These are phyloP conservation scores for Capitella teleta DNA, from an alignment of 1,140 invertebrate genomes.

Conservation along the genomic window DNA sequence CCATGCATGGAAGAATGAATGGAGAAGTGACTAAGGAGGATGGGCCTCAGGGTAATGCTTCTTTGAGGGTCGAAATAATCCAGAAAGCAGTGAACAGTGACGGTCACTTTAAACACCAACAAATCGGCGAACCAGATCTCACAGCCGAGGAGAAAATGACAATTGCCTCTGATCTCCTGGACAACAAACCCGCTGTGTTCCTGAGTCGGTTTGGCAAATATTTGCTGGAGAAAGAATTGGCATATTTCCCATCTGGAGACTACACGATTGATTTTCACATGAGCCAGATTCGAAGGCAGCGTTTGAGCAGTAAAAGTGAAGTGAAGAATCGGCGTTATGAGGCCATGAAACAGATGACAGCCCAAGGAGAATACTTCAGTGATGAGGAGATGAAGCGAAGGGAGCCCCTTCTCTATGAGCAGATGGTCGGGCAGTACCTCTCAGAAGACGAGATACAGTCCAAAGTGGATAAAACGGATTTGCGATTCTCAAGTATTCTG, in stretches of 20 bases:
- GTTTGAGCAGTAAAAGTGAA: slow-evolving; percentile 41
- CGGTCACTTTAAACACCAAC: slow-evolving; percentile 61
- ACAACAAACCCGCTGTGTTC: slow-evolving; percentile 56
- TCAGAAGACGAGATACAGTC: slow-evolving; percentile 58
- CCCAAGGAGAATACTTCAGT: slow-evolving; percentile 68
- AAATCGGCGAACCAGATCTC: slow-evolving; percentile 62
- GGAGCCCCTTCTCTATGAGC: slow-evolving; percentile 77
- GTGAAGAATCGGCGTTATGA: slow-evolving; percentile 70
- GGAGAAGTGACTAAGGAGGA: too few relatives aligned
- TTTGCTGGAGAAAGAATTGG: slow-evolving; percentile 54
- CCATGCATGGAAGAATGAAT: too few relatives aligned
- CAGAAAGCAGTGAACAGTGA: slow-evolving; percentile 3
- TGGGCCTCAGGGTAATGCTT: too few relatives aligned
- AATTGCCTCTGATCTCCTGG: slow-evolving; percentile 56
- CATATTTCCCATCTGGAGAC: slow-evolving; percentile 50
- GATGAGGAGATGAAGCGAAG: slow-evolving; percentile 84
- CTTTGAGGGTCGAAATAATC: neutral
- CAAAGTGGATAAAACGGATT: slow-evolving; percentile 25
- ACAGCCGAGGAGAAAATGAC: slow-evolving; percentile 54
- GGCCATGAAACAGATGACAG: slow-evolving; percentile 63
- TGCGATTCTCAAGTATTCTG: slow-evolving; percentile 39
- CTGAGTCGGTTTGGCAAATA: slow-evolving; percentile 63
- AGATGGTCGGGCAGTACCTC: slow-evolving; percentile 73
- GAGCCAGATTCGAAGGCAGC: slow-evolving; percentile 40
- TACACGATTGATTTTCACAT: slow-evolving; percentile 53